Evolutionary conservation across 37 sponge, comb jelly and placozoan species (phyloP).

Genomic region (Diacarnus erythraeanus): DNA sequence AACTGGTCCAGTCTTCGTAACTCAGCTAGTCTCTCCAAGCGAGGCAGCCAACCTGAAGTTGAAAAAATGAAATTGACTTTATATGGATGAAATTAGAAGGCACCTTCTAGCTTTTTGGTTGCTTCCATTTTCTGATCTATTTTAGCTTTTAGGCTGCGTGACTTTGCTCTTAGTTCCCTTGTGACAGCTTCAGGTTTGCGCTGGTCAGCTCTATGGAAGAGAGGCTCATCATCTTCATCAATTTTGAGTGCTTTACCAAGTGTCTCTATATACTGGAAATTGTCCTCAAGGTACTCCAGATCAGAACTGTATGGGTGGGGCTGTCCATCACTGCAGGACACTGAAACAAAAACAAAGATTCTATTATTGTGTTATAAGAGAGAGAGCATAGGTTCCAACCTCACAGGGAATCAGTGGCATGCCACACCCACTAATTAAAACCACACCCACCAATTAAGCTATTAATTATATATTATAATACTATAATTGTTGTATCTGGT

Average conservation of each 20-base stretch:
- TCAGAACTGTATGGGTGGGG: constrained; percentile 56
- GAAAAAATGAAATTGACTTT: not conserved
- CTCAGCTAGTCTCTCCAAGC: constrained; percentile 62
- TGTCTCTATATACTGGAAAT: constrained; percentile 61
- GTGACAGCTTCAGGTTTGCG: constrained; percentile 61
- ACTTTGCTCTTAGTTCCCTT: constrained; percentile 65
- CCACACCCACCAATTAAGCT: no score
- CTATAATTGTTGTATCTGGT: no score
- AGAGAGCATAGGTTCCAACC: no score
- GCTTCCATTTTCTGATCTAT: constrained; percentile 54
- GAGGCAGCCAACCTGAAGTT: constrained; percentile 55
- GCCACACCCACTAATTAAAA: no score
- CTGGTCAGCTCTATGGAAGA: constrained; percentile 42
- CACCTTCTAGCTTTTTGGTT: constrained; percentile 42
- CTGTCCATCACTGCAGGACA: not conserved
- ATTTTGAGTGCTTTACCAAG: constrained; percentile 46
- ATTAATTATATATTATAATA: no score
- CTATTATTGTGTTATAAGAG: no score
- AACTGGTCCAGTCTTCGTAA: constrained; percentile 49
- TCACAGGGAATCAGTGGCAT: no score
- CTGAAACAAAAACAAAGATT: no score
- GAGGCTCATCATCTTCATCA: constrained; percentile 37
- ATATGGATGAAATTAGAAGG: not conserved
- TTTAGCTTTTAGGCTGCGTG: constrained; percentile 53
- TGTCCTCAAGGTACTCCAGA: constrained; percentile 73